Evolutionary conservation across 2,888 invertebrate species (phyloP), one percentile per base, ranked within the genome.

Genomic region (Thereva nobilitata): DNA sequence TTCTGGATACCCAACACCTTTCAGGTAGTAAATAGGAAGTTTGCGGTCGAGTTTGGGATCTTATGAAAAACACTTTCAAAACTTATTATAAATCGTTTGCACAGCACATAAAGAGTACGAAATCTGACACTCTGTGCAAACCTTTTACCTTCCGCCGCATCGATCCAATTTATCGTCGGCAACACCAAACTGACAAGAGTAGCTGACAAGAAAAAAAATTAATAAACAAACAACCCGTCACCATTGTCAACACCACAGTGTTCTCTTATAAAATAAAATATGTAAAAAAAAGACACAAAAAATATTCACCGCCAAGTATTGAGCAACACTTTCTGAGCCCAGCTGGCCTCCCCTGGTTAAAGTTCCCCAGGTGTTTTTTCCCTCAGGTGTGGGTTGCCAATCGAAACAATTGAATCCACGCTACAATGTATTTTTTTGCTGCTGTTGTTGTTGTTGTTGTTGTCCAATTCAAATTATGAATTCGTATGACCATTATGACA

Each of bases 381-480:
- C 23, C 23, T 61, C 61, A 61, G 61, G 61, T 61, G 61, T 61
- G 61, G 61, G 61, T 10, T 61, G 23, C 23, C 23, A 23, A 23
- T 23, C 9, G 40, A 34, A 61, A 61, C 61, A 61, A 61, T 61
- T 61, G 61, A 12, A 50, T 10, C 50, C 35, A 23, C 23, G 23
- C 23, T 23, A 23, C 23, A 23, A 23, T 23, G 23, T 23, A 23
- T 23, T 23, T 23, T 23, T 23, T 23, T 23, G 23, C 23, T 23
- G 23, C 23, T 2, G 23, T 2, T 23, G 23, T 23, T 23, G 23
- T 23, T 23, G 23, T 23, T 23, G 23, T 23, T 23, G 23, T 23
- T 23, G 23, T 23, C 23, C 23, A 23, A 23, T 23, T 2, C 23
- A 2, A 23, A 23, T 23, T 23, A 2, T 23, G 23, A 23, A 23